Conservation (phyloP, 2,888 invertebrate genomes). For the Scaptodrosophila latifasciaeformis region DNA sequence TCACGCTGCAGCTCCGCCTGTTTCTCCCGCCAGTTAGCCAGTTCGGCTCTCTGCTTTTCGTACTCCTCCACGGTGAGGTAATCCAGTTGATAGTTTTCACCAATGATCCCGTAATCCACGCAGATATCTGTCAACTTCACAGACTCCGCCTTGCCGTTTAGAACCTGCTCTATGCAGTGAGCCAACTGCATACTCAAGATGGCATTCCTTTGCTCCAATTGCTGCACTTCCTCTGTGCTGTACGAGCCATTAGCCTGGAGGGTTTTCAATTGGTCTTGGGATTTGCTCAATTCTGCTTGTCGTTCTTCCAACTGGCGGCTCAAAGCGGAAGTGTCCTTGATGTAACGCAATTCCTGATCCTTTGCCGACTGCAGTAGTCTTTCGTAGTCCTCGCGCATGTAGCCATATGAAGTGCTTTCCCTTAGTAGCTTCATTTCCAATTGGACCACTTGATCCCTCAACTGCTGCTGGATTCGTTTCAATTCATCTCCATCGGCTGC, state of each 20-base stretch:
- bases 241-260: constrained; percentile 32
- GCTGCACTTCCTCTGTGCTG: constrained; percentile 58
- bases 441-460: constrained; percentile 54
- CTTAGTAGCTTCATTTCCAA: constrained; percentile 58
- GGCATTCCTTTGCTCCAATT: constrained; percentile 55
- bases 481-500: constrained; percentile 63
- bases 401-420: constrained; percentile 59
- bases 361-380: constrained; percentile 51
- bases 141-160: constrained; percentile 40
- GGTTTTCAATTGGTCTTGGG: constrained; percentile 30
- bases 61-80: constrained; percentile 70
- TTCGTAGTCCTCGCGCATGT: constrained; percentile 71
- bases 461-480: constrained; percentile 47
- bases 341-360: constrained; percentile 55
- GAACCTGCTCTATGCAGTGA: constrained; percentile 53
- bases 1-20: constrained; percentile 57
- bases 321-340: constrained; percentile 52
- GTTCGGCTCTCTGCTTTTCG: constrained; percentile 50
- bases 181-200: constrained; percentile 66
- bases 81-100: constrained; percentile 68
- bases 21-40: constrained; percentile 37
- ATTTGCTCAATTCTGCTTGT: constrained; percentile 23
- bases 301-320: constrained; percentile 51
- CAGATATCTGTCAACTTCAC: constrained; percentile 57
- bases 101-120: constrained; percentile 69